Percentiles rank a stretch among this genome's conserved stretches.
Conservation (phyloP, 2,797 vertebrate genomes). For the Cuculus canorus region DNA sequence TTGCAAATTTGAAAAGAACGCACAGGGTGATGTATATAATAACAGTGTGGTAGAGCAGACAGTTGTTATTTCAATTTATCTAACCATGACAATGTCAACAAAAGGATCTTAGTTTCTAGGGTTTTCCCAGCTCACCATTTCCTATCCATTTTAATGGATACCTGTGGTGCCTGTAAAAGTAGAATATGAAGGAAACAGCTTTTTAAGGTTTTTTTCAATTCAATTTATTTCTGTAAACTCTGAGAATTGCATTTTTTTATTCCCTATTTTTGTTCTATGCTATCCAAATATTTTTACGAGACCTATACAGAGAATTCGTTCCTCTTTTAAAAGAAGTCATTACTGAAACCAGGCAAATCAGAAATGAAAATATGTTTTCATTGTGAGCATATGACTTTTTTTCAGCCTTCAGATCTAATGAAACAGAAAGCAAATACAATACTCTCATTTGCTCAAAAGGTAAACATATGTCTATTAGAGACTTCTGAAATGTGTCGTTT, state of each 20-base stretch:
- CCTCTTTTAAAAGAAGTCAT: constrained; percentile 40
- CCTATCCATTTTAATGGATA: neutral
- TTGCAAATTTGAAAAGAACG: neutral
- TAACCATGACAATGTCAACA: neutral
- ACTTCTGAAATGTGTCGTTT: constrained; percentile 55
- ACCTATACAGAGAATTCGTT: constrained; percentile 2
- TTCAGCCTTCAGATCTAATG: constrained; percentile 36
- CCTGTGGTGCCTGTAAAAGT: neutral
- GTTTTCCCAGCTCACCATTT: neutral
- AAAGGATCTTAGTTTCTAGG: constrained; percentile 9
- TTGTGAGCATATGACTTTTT: constrained; percentile 35
- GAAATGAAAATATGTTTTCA: constrained; percentile 65
- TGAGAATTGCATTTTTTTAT: neutral
- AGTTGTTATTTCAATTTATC: constrained; percentile 42
- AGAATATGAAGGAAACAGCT: neutral
- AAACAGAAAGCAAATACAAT: constrained; percentile 62
- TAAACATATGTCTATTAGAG: constrained; percentile 51
- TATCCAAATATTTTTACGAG: constrained; percentile 61
- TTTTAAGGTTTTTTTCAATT: neutral
- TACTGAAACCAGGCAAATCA: constrained; percentile 52
- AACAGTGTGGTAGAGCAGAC: neutral
- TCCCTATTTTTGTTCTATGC: constrained; percentile 4
- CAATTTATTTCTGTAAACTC: constrained; percentile 27
- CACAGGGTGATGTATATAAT: neutral
- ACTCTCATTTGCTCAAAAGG: constrained; percentile 38